Evolutionary conservation across 2,797 vertebrate species (phyloP), one percentile per base, ranked within the genome.

Genomic region (Pipistrellus nathusii): DNA sequence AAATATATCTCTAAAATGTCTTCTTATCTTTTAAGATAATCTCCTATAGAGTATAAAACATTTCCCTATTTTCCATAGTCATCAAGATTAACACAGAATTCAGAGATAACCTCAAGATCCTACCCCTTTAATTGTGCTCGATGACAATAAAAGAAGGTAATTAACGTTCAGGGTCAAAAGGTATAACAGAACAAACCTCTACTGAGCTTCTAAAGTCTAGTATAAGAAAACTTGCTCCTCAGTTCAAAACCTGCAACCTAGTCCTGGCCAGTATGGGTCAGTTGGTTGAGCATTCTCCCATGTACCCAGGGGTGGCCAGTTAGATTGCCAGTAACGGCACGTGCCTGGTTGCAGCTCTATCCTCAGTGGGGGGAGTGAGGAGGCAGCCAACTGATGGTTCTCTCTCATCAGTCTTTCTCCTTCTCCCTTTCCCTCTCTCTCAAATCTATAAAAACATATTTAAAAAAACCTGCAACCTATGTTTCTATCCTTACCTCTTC

Each of bases 101-200:
- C 80, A 93, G 93, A 95, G 86, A 93, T 85, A 94, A 96, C 46
- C 68, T 93, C 87, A 94, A 35, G 57, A 90, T 46, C 38, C 32
- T 62, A 32, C 23, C 71, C 20, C 66, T 89, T 86, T 81, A 80
- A 81, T 57, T 86, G 69, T 88, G 44, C n/a, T 84, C 10, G 23
- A 66, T 89, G 83, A 77, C 53, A 96, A 77, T 81, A 83, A 91
- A 94, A 96, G 95, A 93, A 69, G 84, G 91, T 94, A 69, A 94
- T 89, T 89, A 95, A 93, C 69, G 69, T 85, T 85, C 59, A 82
- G 87, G 72, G 86, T 88, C 84, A 94, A 94, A 95, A 93, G n/a
- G n/a, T 85, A 87, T 81, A 94, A 84, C 6, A 89, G 59, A 93
- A 94, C 21, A 94, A 93, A 87, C 9, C n/a, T 94, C 55, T 72